A percentile compares a stretch with the other conserved stretches of the same genome.
Evolutionary conservation across 2,797 vertebrate genomes (phyloP).

Genomic region (Dicrostonyx torquatus): DNA sequence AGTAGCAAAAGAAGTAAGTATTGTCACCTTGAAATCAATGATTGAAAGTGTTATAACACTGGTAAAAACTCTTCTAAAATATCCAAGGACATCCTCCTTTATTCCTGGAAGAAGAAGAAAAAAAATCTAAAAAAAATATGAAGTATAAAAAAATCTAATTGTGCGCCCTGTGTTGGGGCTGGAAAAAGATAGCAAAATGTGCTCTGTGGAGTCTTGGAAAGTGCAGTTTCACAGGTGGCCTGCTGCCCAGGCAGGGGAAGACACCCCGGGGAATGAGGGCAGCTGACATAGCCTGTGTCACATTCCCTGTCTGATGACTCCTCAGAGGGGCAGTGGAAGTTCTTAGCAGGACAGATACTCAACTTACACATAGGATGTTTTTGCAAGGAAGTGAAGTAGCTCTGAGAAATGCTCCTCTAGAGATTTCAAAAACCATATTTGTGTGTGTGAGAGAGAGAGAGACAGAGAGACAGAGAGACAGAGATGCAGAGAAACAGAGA

Average conservation of each 20-base stretch:
- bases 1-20: not conserved
- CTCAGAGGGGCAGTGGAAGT: not conserved
- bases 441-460: not conserved
- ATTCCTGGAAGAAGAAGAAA: not conserved
- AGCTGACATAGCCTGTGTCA: not conserved
- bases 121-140: not conserved
- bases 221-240: not conserved
- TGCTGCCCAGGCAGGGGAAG: no score
- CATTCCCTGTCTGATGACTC: not conserved
- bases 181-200: not conserved
- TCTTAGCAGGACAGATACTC: conserved; percentile 26
- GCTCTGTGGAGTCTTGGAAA: not conserved
- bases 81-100: conserved; percentile 15
- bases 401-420: not conserved
- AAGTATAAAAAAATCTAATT: conserved; percentile 45
- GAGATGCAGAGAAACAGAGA: no score
- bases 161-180: not conserved
- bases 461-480: no score
- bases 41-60: not conserved
- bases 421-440: conserved; percentile 7
- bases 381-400: conserved; percentile 1
- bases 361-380: not conserved
- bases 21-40: conserved; percentile 46
- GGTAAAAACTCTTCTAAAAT: conserved; percentile 39
- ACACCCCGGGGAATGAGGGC: not conserved